Evolutionary conservation across 2,113 vertebrate species (phyloP).

Genomic region (Riparia riparia): DNA sequence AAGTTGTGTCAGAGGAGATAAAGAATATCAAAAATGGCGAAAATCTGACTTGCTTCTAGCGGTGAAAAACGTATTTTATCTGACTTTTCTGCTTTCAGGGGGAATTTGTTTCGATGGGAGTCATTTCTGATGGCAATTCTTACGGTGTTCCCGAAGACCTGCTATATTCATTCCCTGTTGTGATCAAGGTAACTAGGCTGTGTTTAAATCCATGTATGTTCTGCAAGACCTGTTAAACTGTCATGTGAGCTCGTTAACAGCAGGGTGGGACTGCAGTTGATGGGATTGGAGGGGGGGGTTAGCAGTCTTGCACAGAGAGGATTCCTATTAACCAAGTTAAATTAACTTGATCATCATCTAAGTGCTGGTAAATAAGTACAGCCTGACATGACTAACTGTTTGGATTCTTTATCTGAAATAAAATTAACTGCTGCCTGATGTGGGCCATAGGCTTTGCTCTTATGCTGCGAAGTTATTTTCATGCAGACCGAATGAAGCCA

Average conservation of each 20-base stretch:
- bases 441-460: not conserved
- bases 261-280: not conserved
- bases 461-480: not conserved
- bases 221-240: not conserved
- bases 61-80: not conserved
- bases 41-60: not conserved
- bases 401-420: not conserved
- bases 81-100: conserved; percentile 77
- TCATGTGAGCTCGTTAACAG: not conserved
- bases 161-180: conserved; percentile 95
- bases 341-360: not conserved
- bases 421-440: not conserved
- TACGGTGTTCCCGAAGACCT: conserved; percentile 90
- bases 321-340: not conserved
- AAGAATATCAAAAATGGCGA: not conserved
- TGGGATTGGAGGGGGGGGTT: not conserved
- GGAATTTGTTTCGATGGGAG: conserved; percentile 94
- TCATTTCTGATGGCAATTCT: conserved; percentile 91
- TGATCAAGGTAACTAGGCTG: conserved; percentile 84
- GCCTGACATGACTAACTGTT: not conserved
- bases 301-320: not conserved
- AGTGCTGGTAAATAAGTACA: not conserved
- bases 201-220: not conserved
- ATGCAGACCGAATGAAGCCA: not conserved
- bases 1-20: not conserved